Conservation (phyloP, 2,797 vertebrate genomes). For the Protosalanx chinensis region DNA sequence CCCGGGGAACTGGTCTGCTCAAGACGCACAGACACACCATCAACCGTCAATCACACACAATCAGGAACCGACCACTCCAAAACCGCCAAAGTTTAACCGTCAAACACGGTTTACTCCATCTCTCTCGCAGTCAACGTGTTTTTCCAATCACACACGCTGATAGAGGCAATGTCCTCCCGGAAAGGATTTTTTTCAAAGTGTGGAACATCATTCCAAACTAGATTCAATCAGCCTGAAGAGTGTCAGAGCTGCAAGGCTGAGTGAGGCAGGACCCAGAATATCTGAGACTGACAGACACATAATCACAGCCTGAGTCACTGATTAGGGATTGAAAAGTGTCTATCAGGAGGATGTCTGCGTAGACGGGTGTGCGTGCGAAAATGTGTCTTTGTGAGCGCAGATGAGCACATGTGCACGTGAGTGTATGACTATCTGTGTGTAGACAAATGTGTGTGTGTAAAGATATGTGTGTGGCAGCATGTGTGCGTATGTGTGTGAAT, state of each 20-base stretch:
- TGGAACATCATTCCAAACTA: too few relatives aligned
- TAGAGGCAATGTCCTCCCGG: not conserved
- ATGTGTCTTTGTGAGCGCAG: not conserved
- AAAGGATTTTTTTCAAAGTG: too few relatives aligned
- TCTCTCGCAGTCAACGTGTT: not conserved
- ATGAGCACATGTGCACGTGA: not conserved
- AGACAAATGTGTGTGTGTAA: conserved; percentile 13
- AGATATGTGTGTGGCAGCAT: conserved; percentile 29
- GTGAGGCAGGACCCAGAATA: conserved; percentile 44
- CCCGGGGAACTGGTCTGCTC: conserved; percentile 89
- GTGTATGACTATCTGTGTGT: not conserved
- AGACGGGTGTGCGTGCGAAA: not conserved
- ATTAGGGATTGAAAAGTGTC: conserved; percentile 38
- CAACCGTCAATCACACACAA: not conserved
- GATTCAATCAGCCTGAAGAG: too few relatives aligned
- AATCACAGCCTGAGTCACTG: conserved; percentile 50
- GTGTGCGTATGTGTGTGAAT: conserved; percentile 20
- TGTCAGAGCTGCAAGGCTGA: conserved; percentile 18
- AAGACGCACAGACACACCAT: conserved; percentile 3
- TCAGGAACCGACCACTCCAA: not conserved
- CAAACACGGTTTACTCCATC: too few relatives aligned
- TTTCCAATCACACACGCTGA: not conserved
- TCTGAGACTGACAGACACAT: conserved; percentile 46
- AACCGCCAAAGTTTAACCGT: not conserved
- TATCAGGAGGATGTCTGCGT: conserved; percentile 29